Percentiles rank a stretch among this genome's conserved stretches.
These are phyloP conservation scores for Pomacea canaliculata DNA, from an alignment of 2,888 invertebrate species.

Conservation along the genomic window DNA sequence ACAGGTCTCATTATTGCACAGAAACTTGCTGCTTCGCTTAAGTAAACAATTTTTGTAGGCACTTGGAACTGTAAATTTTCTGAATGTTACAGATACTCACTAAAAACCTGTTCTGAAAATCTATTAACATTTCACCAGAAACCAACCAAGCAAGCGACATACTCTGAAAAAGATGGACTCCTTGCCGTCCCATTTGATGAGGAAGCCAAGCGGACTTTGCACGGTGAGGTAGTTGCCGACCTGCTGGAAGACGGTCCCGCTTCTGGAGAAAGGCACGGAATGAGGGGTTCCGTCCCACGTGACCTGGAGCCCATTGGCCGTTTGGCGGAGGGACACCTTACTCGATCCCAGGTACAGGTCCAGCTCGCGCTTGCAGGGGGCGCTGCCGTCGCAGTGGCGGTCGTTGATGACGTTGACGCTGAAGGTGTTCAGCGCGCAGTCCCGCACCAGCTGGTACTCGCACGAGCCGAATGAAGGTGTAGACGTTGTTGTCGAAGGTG, in stretches of 20 bases:
- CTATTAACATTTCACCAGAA: too few species aligned
- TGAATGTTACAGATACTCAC: too few species aligned
- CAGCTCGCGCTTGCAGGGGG: conserved; percentile 73
- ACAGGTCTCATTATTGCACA: too few species aligned
- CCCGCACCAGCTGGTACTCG: conserved; percentile 81
- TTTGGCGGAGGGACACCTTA: conserved; percentile 42
- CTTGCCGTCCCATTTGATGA: conserved; percentile 83
- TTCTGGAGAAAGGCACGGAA: conserved; percentile 46
- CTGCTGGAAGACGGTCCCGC: conserved; percentile 81
- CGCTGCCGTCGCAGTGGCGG: conserved; percentile 72
- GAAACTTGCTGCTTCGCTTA: too few species aligned
- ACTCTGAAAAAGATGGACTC: conserved; percentile 50
- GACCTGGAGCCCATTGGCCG: conserved; percentile 42
- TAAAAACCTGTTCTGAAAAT: too few species aligned
- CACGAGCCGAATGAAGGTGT: conserved; percentile 81
- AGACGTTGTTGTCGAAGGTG: conserved; percentile 86
- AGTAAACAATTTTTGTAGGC: too few species aligned
- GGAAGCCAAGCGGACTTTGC: conserved; percentile 76
- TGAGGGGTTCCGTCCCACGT: conserved; percentile 44
- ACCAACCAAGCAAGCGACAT: background rate
- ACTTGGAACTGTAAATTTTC: too few species aligned
- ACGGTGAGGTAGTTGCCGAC: conserved; percentile 80
- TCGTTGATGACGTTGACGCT: conserved; percentile 75
- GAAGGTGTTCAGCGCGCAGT: conserved; percentile 78
- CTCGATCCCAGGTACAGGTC: conserved; percentile 80